Evolutionary conservation across 2,113 vertebrate species (phyloP).

Genomic region (Atrichornis clamosus): DNA sequence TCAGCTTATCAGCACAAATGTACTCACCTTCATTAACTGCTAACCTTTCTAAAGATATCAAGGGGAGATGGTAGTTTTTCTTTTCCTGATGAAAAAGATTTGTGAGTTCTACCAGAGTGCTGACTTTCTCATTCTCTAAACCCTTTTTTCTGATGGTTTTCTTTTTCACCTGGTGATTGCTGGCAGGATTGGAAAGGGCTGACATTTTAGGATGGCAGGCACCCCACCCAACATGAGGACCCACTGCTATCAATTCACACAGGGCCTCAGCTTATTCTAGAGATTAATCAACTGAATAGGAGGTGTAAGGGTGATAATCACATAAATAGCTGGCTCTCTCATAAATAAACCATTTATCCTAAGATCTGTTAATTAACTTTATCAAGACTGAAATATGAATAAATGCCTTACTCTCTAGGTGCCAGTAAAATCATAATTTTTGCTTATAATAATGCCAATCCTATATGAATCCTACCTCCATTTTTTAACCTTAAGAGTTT

Average conservation of each 20-base stretch:
- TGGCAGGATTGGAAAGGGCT: background rate
- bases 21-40: constrained; percentile 61
- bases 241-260: background rate
- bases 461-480: background rate
- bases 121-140: background rate
- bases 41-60: constrained; percentile 61
- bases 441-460: background rate
- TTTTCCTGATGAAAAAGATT: constrained; percentile 45
- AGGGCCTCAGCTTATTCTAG: background rate
- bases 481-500: background rate
- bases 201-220: background rate
- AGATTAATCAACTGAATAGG: background rate
- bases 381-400: background rate
- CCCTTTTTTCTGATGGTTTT: background rate
- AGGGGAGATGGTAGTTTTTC: constrained; percentile 41
- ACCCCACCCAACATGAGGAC: background rate
- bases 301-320: background rate
- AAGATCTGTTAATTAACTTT: constrained; percentile 29
- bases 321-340: background rate
- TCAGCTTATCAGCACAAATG: constrained; percentile 33
- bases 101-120: background rate
- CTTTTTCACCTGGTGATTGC: background rate
- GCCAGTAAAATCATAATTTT: background rate
- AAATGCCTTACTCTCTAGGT: background rate
- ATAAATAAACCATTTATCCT: background rate